These are phyloP conservation scores for Acanthoscelides obtectus DNA, from an alignment of 2,888 invertebrate genomes.

Conservation along the genomic window DNA sequence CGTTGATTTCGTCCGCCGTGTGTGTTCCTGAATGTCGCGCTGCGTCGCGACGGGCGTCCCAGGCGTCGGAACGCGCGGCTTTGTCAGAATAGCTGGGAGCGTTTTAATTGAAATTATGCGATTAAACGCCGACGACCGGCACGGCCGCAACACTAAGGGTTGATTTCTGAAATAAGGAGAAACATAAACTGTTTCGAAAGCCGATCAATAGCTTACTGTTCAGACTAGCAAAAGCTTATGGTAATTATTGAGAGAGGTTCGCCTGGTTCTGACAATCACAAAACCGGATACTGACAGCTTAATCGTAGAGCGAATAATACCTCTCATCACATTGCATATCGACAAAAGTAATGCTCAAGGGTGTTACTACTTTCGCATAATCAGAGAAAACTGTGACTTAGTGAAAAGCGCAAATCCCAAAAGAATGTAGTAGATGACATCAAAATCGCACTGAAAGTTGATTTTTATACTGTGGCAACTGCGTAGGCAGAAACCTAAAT, in stretches of 20 bases:
- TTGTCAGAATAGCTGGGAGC: not conserved
- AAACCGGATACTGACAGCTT: too few relatives aligned
- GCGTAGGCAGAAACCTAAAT: too few relatives aligned
- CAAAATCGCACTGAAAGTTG: not conserved
- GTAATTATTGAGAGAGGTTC: not conserved
- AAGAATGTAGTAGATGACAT: too few relatives aligned
- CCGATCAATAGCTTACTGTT: not conserved
- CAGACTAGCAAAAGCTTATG: not conserved
- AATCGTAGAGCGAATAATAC: too few relatives aligned
- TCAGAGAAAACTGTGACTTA: too few relatives aligned
- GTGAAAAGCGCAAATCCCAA: too few relatives aligned
- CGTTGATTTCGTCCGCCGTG: conserved; percentile 36
- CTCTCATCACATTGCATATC: too few relatives aligned
- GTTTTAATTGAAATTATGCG: not conserved
- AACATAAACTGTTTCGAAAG: not conserved
- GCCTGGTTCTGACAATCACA: too few relatives aligned
- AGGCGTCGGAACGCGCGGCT: not conserved
- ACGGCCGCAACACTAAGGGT: not conserved
- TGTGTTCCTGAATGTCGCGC: conserved; percentile 31
- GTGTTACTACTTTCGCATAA: too few relatives aligned
- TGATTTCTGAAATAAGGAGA: not conserved
- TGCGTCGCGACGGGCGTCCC: conserved; percentile 22
- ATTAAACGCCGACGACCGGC: not conserved
- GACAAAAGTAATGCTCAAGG: too few relatives aligned
- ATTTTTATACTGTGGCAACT: not conserved